Evolutionary conservation across 2,113 vertebrate genomes (phyloP).

Genomic region (Cheilinus undulatus): DNA sequence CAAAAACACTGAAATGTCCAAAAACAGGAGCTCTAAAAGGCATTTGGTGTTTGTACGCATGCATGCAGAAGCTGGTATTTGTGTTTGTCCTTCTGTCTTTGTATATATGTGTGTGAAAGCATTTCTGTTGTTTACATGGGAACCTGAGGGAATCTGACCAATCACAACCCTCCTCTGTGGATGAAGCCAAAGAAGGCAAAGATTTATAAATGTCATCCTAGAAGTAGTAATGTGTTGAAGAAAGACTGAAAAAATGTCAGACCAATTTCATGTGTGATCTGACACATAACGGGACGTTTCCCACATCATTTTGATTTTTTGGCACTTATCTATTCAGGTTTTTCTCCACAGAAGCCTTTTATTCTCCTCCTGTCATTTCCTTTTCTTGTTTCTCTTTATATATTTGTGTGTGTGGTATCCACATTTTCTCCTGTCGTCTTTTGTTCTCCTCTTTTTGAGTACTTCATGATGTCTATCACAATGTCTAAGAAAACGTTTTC

Average conservation of each 20-base stretch:
- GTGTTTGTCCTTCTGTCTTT: not conserved
- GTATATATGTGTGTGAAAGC: not conserved
- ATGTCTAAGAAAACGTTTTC: no score
- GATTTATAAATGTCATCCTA: conserved; percentile 2
- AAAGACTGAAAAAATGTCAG: not conserved
- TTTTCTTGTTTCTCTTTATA: not conserved
- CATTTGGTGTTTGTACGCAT: not conserved
- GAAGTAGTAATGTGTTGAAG: not conserved
- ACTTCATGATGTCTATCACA: no score
- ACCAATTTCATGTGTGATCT: not conserved
- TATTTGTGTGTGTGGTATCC: no score
- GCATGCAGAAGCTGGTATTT: not conserved
- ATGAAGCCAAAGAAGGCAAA: not conserved
- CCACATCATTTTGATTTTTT: no score
- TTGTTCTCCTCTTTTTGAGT: not conserved
- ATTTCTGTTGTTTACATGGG: not conserved
- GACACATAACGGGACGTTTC: not conserved
- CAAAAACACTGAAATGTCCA: not conserved
- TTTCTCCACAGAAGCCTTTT: no score
- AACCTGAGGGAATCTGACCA: not conserved
- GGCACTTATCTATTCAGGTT: no score
- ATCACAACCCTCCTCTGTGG: not conserved
- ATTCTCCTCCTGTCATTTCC: not conserved
- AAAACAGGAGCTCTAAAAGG: not conserved
- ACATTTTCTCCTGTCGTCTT: not conserved